Percentiles rank a stretch among this genome's conserved stretches.
phyloP scores from a whole-genome alignment of 2,113 vertebrate species.

The Planiliza haematocheilus region DNA sequence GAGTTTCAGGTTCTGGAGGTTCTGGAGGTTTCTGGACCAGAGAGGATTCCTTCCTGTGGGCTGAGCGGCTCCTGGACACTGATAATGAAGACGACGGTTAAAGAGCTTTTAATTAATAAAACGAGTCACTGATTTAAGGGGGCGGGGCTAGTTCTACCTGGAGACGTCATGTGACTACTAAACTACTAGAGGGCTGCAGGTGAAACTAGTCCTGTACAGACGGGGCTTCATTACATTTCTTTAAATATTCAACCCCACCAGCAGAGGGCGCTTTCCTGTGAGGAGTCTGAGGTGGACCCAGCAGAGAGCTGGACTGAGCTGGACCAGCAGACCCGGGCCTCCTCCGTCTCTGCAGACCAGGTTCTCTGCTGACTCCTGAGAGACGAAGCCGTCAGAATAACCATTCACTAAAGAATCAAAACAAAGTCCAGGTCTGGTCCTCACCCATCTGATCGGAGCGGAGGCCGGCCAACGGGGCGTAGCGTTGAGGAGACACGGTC shows the following conservation, averaged over 20 bases:
- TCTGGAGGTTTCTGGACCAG: not conserved
- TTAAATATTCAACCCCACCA: slow-evolving; percentile 31
- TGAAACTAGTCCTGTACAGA: no score
- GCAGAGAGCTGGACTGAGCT: slow-evolving; percentile 25
- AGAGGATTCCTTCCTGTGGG: slow-evolving; percentile 12
- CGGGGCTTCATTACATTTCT: no score
- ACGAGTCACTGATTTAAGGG: no score
- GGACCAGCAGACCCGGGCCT: not conserved
- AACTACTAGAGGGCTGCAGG: no score
- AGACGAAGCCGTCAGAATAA: not conserved
- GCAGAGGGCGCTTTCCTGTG: slow-evolving; percentile 11
- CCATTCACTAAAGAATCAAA: no score
- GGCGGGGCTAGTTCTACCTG: no score
- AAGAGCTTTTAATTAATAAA: no score
- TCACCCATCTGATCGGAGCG: slow-evolving; percentile 49
- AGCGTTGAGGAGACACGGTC: slow-evolving; percentile 48
- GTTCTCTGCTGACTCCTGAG: slow-evolving; percentile 64
- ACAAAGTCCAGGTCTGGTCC: not conserved
- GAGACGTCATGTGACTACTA: no score
- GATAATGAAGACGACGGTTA: no score
- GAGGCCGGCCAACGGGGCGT: slow-evolving; percentile 33
- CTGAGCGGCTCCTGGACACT: slow-evolving; percentile 37
- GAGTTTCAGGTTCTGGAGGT: not conserved
- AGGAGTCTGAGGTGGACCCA: not conserved
- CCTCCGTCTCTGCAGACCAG: slow-evolving; percentile 38